Evolutionary conservation across 30 jellyfish, hydroid and myxozoan genomes (phyloP), one percentile per base, ranked within the genome.

Genomic region (Rhopilema esculentum): DNA sequence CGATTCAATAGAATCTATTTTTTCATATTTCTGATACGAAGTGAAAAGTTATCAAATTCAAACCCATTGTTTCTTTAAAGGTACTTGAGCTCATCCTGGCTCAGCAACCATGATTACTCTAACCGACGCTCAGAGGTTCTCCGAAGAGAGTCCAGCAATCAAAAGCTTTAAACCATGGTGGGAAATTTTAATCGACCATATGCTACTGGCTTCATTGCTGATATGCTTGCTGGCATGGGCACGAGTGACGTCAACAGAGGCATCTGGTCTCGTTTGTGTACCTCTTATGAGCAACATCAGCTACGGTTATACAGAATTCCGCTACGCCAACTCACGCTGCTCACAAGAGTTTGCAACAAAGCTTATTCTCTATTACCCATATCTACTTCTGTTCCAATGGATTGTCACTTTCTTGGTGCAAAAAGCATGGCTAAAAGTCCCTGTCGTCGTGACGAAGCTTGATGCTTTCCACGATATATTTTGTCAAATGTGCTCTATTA

Each of bases 131-230:
- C 50, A 50, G 68, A 64, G 65, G 32, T 90, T 82, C 79, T 74
- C 93, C 8, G 87, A 82, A 50, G 97, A 90, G 70, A 72, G 91
- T 16, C 87, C 91, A 49, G 83, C 97, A 21, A 72, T 78, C 40
- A 81, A 76, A 68, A 90, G 57, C 30, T 90, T 90, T 69, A 90
- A 90, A 52, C 91, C 97, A 82, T 90, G 97, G 97, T 90, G 97
- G 97, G 97, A 90, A 68, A 79, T 74, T 22, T 63, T 82, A 1
- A 66, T 90, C 15, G 97, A 90, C 33, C 77, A 90, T 53, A 66
- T 90, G 75, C 71, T 82, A 0, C 88, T 82, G 30, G 93, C 89
- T 16, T 65, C 82, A 31, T 48, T 90, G 15, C 74, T 90, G 28
- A 75, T 82, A 27, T 48, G 93, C 85, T 71, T 90, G 57, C 75